Conservation (phyloP, 2,888 invertebrate species). For the Drymonia ruficornis region DNA sequence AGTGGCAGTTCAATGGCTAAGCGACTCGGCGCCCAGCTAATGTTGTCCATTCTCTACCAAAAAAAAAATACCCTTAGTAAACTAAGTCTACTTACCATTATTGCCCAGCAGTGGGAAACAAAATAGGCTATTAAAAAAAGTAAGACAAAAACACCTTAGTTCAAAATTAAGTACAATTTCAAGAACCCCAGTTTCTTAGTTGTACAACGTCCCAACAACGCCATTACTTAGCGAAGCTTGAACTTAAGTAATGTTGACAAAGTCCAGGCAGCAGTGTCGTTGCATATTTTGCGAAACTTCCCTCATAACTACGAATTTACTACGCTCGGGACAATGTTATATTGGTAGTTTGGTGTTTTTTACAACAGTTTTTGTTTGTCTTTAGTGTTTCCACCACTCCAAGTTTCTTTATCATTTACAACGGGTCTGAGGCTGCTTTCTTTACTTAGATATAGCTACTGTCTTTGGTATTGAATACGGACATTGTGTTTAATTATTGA, state of each 20-base stretch:
- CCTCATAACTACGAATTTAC: constrained; percentile 19
- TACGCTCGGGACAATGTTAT: constrained; percentile 11
- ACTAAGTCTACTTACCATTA: no score
- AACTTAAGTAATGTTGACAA: constrained; percentile 23
- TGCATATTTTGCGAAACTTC: constrained; percentile 31
- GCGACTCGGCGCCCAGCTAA: no score
- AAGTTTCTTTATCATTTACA: constrained; percentile 13
- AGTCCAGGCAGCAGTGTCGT: constrained; percentile 25
- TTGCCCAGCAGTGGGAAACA: no score
- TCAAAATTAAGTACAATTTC: not conserved
- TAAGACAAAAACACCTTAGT: not conserved
- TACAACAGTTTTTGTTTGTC: constrained; percentile 14
- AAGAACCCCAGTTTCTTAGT: constrained; percentile 2
- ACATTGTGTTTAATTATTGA: no score
- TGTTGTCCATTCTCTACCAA: no score
- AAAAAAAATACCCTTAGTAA: no score
- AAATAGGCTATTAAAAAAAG: no score
- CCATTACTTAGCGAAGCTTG: constrained; percentile 23
- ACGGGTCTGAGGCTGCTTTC: not conserved
- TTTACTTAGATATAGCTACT: not conserved
- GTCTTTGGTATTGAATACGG: no score
- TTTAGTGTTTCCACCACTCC: constrained; percentile 17
- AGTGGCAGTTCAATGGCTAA: no score
- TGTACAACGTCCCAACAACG: constrained; percentile 4
- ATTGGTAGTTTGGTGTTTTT: constrained; percentile 7